Conservation (phyloP, 2,797 vertebrate genomes). For the Graptemys geographica region DNA sequence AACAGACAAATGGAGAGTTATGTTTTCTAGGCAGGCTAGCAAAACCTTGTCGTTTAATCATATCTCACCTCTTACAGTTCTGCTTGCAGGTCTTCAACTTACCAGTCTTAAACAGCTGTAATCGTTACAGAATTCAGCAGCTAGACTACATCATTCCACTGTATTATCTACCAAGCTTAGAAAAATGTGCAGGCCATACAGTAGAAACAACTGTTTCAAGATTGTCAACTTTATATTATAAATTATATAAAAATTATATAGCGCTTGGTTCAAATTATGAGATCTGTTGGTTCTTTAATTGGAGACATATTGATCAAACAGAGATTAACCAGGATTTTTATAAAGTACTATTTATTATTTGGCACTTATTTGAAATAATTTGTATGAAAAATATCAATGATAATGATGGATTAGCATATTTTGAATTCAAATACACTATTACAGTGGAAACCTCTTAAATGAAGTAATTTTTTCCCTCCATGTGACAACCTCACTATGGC, state of each 20-base stretch:
- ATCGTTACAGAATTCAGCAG: conserved; percentile 66
- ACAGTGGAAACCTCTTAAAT: not conserved
- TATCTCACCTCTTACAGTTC: conserved; percentile 52
- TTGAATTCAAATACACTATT: not conserved
- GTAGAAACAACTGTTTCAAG: conserved; percentile 3
- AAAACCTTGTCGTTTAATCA: conserved; percentile 66
- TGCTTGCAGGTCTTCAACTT: conserved; percentile 59
- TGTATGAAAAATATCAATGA: not conserved
- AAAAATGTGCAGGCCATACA: conserved; percentile 60
- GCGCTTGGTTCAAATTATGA: not conserved
- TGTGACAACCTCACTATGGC: not conserved
- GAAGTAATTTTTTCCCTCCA: not conserved
- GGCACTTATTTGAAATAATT: not conserved
- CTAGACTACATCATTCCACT: conserved; percentile 39
- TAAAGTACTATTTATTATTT: not conserved
- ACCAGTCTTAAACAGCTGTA: conserved; percentile 59
- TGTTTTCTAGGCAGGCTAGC: conserved; percentile 66
- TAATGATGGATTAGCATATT: not conserved
- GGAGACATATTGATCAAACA: not conserved
- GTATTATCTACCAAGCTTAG: conserved; percentile 69
- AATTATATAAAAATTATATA: not conserved
- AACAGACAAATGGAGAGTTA: conserved; percentile 61
- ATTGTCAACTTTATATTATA: not conserved
- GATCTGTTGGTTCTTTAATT: not conserved
- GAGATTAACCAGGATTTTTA: not conserved